Evolutionary conservation across 1,140 invertebrate species (phyloP), one percentile per base, ranked within the genome.

Genomic region (Aphis craccivora): DNA sequence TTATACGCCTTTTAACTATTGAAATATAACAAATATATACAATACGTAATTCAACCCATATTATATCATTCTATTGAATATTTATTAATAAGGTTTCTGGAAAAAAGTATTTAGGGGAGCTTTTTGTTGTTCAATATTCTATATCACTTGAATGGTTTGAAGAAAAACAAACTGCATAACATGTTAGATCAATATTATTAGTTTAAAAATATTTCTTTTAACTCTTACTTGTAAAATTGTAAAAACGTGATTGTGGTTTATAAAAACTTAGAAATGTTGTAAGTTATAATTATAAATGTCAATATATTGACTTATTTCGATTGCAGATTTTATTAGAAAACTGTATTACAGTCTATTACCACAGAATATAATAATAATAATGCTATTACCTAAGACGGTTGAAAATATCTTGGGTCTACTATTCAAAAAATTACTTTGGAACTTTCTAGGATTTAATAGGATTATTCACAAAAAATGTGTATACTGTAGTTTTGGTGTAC

Each of bases 101-200:
- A 48, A 48, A 5, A 8, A 51, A 48, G 67, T 37, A 83, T 92
- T 37, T 81, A 83, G 76, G 90, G 90, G 90, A 83, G 45, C 43
- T n/a, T 92, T 91, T 92, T 23, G 11, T 14, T 37, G 76, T 51
- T 35, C 22, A 83, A 76, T 92, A 81, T 92, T 25, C 37, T 83
- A 43, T 83, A 83, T 92, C 67, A 92, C 67, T 92, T 92, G 90
- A 81, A 92, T 92, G 90, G 90, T 83, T 92, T 92, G 90, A 91
- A 91, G 22, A 40, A 30, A 67, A 51, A 88, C 84, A 37, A 90
- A 37, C 22, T 53, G 35, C 11, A 90, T 90, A 51, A 35, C 40
- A 35, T 35, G 30, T 90, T 90, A 90, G 88, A 90, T 90, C 60
- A 76, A 76, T 76, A 76, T n/a, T 35, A 76, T n/a, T 60, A 4